These are phyloP conservation scores for Rhopalosiphum padi DNA, from an alignment of 1,140 invertebrate genomes.

Conservation along the genomic window DNA sequence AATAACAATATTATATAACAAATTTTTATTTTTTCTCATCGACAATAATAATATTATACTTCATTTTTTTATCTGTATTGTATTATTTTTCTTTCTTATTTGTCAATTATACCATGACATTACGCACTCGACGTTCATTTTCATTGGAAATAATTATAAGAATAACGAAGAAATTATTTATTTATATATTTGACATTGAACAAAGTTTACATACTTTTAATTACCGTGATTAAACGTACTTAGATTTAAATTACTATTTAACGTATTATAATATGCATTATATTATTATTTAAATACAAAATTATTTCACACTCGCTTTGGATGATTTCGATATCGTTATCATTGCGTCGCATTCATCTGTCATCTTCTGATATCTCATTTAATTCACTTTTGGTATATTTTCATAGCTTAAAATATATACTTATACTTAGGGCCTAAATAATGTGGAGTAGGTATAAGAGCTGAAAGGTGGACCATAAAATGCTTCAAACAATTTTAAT, in stretches of 20 bases:
- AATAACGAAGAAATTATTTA: not conserved
- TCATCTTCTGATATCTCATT: not conserved
- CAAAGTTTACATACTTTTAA: not conserved
- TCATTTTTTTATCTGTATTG: not conserved
- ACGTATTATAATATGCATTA: not conserved
- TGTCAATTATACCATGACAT: not conserved
- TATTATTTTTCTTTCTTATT: not conserved
- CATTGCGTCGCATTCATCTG: not conserved
- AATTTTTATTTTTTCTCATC: not conserved
- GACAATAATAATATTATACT: not conserved
- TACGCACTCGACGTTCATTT: not conserved
- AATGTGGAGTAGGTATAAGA: not conserved
- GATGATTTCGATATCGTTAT: not conserved
- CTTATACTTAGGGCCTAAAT: not conserved
- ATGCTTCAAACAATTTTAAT: not conserved
- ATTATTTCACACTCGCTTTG: not conserved
- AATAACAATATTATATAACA: not conserved
- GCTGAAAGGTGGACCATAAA: not conserved
- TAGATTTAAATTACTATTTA: not conserved
- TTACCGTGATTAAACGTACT: not conserved
- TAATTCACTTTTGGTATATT: not conserved
- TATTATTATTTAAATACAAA: not conserved
- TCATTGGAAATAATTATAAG: slow-evolving; percentile 6
- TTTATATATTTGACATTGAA: not conserved
- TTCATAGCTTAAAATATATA: not conserved